phyloP scores from a whole-genome alignment of 1,140 invertebrate species.

The Drosophila pectinifera region DNA sequence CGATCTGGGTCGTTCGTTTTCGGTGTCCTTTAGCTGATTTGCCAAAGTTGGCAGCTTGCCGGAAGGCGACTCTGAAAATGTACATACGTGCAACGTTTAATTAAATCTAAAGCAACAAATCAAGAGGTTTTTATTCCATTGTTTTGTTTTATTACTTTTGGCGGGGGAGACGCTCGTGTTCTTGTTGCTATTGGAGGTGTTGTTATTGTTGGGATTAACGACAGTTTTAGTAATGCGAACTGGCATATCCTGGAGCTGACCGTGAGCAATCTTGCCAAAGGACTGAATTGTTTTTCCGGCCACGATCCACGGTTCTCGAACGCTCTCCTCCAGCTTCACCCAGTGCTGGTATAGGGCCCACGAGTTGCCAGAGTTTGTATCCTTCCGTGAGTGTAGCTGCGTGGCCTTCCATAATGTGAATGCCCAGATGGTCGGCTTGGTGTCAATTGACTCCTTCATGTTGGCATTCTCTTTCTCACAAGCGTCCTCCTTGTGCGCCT shows the following conservation, averaged over 20 bases:
- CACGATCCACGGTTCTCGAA: conserved; percentile 90
- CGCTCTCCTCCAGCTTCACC: conserved; percentile 90
- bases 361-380: conserved; percentile 86
- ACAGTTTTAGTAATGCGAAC: conserved; percentile 85
- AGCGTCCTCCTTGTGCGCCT: conserved; percentile 90
- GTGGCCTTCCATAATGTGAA: conserved; percentile 92
- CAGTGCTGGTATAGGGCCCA: conserved; percentile 93
- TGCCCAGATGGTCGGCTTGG: conserved; percentile 93
- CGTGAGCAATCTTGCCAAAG: conserved; percentile 87
- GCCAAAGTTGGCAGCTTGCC: conserved; percentile 53
- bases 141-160: conserved; percentile 52
- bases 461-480: conserved; percentile 86
- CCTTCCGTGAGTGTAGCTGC: conserved; percentile 85
- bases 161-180: conserved; percentile 61
- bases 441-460: conserved; percentile 88
- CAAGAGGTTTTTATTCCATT: neutral
- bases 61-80: conserved; percentile 48
- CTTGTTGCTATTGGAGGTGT: conserved; percentile 56
- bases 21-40: conserved; percentile 68
- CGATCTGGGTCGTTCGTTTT: conserved; percentile 68
- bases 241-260: conserved; percentile 83
- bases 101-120: neutral
- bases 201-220: conserved; percentile 76
- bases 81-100: conserved; percentile 2
- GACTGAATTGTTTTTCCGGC: conserved; percentile 91